phyloP scores from a whole-genome alignment of 2,888 invertebrate species.

The Arge pagana region DNA sequence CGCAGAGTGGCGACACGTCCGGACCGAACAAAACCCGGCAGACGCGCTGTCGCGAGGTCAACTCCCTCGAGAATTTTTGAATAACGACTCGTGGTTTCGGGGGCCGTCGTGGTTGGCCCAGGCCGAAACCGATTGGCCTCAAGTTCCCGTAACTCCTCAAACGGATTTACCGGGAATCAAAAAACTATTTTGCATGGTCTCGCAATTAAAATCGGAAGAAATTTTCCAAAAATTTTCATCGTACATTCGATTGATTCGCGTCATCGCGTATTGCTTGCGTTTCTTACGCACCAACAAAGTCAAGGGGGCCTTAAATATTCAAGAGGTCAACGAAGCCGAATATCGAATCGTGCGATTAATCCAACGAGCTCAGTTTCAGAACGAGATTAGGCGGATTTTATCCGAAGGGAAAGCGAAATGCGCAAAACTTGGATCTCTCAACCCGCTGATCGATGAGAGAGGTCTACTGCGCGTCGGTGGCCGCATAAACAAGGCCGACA shows the following conservation, averaged over 20 bases:
- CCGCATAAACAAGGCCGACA: slow-evolving; percentile 16
- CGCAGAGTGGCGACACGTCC: slow-evolving; percentile 28
- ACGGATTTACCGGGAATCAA: slow-evolving; percentile 6
- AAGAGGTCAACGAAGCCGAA: slow-evolving; percentile 19
- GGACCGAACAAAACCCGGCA: slow-evolving; percentile 30
- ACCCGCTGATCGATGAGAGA: slow-evolving; percentile 21
- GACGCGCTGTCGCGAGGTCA: slow-evolving; percentile 31
- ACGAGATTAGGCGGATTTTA: background rate
- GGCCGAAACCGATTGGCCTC: slow-evolving; percentile 17
- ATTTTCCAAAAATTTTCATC: slow-evolving; percentile 12
- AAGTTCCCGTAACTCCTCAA: background rate
- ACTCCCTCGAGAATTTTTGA: slow-evolving; percentile 22
- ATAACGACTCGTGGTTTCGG: slow-evolving; percentile 17
- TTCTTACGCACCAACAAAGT: background rate
- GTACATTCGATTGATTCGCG: background rate
- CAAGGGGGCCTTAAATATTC: background rate
- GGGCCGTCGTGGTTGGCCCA: slow-evolving; percentile 27
- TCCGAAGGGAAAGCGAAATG: background rate
- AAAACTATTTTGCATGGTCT: no score
- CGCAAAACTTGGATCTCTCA: slow-evolving; percentile 17
- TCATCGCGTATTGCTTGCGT: slow-evolving; percentile 22
- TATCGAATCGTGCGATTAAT: background rate
- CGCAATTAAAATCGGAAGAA: no score
- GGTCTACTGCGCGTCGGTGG: slow-evolving; percentile 25
- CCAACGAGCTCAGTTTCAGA: background rate